A percentile compares a stretch with the other conserved stretches of the same genome.
phyloP scores from a whole-genome alignment of 2,797 vertebrate genomes.

The Menidia menidia region DNA sequence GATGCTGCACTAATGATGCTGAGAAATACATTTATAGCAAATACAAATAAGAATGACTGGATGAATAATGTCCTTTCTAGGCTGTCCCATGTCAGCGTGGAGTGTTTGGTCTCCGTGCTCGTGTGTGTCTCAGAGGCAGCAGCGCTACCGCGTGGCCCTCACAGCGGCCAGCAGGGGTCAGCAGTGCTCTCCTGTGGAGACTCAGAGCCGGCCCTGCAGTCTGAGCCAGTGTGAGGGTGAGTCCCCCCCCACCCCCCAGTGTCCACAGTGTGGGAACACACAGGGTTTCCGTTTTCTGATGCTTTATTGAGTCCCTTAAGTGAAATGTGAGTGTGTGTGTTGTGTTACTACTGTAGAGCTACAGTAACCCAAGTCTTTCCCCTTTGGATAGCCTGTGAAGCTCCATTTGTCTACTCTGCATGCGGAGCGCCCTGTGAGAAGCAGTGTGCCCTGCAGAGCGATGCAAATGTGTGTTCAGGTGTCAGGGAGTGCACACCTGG shows the following conservation, averaged over 20 bases:
- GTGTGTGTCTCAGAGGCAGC: slow-evolving; percentile 84
- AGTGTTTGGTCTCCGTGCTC: slow-evolving; percentile 87
- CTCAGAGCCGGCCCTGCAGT: slow-evolving; percentile 80
- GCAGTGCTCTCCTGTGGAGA: slow-evolving; percentile 83
- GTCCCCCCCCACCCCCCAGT: not conserved
- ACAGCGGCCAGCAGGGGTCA: slow-evolving; percentile 69
- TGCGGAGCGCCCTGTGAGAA: slow-evolving; percentile 87
- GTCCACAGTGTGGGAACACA: no score
- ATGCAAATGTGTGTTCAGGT: slow-evolving; percentile 71
- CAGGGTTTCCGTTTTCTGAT: no score
- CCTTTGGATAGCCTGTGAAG: slow-evolving; percentile 73
- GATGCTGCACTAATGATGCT: no score
- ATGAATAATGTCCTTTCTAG: slow-evolving; percentile 32
- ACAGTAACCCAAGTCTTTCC: not conserved
- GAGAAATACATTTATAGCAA: not conserved
- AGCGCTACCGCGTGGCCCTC: slow-evolving; percentile 85
- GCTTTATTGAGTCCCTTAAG: no score
- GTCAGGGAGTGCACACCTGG: slow-evolving; percentile 83
- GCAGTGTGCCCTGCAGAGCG: slow-evolving; percentile 82
- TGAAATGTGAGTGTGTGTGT: not conserved
- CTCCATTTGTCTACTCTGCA: slow-evolving; percentile 83
- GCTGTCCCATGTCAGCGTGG: slow-evolving; percentile 88
- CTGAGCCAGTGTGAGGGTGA: slow-evolving; percentile 80
- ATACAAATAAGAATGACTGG: not conserved
- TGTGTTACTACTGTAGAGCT: not conserved